Conservation (phyloP, 2,888 invertebrate species). For the Lottia gigantea region DNA sequence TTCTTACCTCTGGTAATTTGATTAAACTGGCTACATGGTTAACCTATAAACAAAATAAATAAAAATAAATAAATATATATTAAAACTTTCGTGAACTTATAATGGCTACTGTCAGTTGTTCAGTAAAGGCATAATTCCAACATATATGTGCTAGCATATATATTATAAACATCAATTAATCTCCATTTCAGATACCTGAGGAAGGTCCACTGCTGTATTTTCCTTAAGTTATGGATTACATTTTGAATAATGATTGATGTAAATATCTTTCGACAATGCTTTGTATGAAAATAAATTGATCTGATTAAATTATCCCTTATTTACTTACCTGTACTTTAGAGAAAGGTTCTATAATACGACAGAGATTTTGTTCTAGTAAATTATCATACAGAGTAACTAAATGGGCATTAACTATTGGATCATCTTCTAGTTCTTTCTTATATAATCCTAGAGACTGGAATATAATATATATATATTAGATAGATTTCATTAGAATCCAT, state of each 20-base stretch:
- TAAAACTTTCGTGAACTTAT: no score
- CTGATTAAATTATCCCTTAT: neutral
- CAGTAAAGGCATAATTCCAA: no score
- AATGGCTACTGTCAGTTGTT: no score
- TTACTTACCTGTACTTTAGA: constrained; percentile 85
- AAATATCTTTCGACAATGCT: no score
- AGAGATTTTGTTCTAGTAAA: constrained; percentile 98
- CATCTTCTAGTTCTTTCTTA: constrained; percentile 90
- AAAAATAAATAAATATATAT: no score
- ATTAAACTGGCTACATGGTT: constrained; percentile 90
- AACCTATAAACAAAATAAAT: constrained; percentile 75
- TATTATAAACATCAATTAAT: no score
- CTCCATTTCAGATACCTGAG: neutral
- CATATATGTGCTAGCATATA: no score
- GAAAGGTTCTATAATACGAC: constrained; percentile 98
- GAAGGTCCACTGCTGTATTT: no score
- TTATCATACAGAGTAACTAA: constrained; percentile 96
- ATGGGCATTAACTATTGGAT: constrained; percentile 96
- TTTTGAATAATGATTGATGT: no score
- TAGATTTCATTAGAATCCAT: no score
- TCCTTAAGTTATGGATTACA: no score
- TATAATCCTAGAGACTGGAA: constrained; percentile 83
- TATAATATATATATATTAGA: neutral
- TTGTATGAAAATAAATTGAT: no score
- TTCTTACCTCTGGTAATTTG: constrained; percentile 76